Base-by-base conservation (phyloP, 2,113 vertebrate genomes). In the Pipa parva region DNA sequence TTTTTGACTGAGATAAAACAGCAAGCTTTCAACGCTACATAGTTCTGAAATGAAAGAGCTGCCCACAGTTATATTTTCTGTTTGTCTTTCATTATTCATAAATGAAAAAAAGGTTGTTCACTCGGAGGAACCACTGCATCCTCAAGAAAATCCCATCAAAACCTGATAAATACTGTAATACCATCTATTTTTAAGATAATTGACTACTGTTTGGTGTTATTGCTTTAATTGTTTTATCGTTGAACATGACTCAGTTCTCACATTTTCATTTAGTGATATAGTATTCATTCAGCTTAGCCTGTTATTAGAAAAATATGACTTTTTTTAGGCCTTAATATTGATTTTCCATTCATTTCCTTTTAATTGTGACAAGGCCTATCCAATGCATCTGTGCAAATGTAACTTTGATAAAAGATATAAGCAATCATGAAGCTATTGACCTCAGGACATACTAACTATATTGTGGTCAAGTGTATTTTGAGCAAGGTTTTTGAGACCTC, bases 301-400 rank as follows among this genome's bases (percentile, higher is more conserved):
- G 31, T 58, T 58, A 36, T 58, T 58, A 58, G 37, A 36, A 21
- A 20, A 9, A 13, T 36, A 36, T 24, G 20, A 22, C 55, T 58
- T 58, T 58, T n/a, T 36, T 58, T 58, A 58, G 55, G 55, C 20
- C 31, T 36, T 36, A 10, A 36, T 29, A 58, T 58, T 58, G 55
- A 58, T 58, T 58, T 58, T 29, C 8, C 20, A 36, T 58, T 21
- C 5, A 58, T 36, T 36, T 58, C 5, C 29, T 18, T 7, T 58
- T 58, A 21, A 37, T 36, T 36, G 28, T 36, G 31, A 18, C 29
- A 21, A 36, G 9, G 7, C 31, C 20, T 22, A 58, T 58, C 55
- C 37, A 58, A 36, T 21, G 10, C 27, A 6, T 13, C 55, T 58
- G 55, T 36, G 18, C 18, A 58, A 58, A 58, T 29, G 20, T 36